Evolutionary conservation across 2,113 vertebrate species (phyloP).

Genomic region (Hemibagrus wyckioides): DNA sequence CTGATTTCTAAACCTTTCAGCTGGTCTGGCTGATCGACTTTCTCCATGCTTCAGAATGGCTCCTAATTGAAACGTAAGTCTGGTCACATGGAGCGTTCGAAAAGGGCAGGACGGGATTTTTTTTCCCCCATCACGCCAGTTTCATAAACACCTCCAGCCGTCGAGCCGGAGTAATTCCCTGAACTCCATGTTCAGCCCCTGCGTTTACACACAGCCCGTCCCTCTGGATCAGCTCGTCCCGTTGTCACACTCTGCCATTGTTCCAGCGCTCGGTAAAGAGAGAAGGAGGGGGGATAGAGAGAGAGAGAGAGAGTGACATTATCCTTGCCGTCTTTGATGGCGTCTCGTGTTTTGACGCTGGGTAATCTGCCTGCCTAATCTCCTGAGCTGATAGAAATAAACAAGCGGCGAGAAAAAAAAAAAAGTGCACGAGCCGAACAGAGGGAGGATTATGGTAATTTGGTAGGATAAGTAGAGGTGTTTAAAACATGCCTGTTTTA

Average conservation of each 20-base stretch:
- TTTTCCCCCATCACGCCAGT: not conserved
- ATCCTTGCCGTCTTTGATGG: slow-evolving; percentile 74
- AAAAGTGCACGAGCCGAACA: slow-evolving; percentile 71
- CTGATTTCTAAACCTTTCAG: not conserved
- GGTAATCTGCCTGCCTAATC: slow-evolving; percentile 80
- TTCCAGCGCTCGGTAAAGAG: slow-evolving; percentile 71
- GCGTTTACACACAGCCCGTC: slow-evolving; percentile 69
- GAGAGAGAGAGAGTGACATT: slow-evolving; percentile 70
- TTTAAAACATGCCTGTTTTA: slow-evolving; percentile 69
- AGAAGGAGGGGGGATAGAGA: slow-evolving; percentile 22
- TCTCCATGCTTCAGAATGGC: not conserved
- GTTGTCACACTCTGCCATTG: slow-evolving; percentile 72
- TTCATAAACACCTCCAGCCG: slow-evolving; percentile 8
- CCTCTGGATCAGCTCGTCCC: slow-evolving; percentile 70
- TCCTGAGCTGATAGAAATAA: slow-evolving; percentile 80
- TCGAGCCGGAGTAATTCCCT: slow-evolving; percentile 17
- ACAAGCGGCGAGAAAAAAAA: slow-evolving; percentile 74
- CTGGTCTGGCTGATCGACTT: not conserved
- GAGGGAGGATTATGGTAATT: slow-evolving; percentile 79
- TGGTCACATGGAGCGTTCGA: not conserved
- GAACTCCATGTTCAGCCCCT: slow-evolving; percentile 53
- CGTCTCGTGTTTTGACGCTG: slow-evolving; percentile 72
- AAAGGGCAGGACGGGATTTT: not conserved
- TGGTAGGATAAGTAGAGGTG: slow-evolving; percentile 72
- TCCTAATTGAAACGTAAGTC: not conserved